These are phyloP conservation scores for Copsychus sechellarum DNA, from an alignment of 2,113 vertebrate species.

Conservation along the genomic window DNA sequence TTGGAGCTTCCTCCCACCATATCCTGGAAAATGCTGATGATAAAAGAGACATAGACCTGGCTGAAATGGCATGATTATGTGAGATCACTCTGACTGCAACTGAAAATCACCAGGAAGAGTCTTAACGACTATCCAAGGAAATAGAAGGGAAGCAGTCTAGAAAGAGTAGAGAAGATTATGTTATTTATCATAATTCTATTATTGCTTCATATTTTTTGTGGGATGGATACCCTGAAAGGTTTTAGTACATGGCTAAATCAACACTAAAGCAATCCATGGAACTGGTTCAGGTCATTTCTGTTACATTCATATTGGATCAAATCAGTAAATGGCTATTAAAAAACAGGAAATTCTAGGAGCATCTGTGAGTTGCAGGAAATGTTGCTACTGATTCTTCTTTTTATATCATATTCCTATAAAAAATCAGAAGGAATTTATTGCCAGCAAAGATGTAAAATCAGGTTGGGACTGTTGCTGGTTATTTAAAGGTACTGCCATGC, in stretches of 20 bases:
- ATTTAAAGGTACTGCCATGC: slow-evolving; percentile 55
- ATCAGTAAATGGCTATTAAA: not conserved
- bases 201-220: not conserved
- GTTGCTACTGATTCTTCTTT: slow-evolving; percentile 43
- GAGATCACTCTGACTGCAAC: not conserved
- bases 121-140: not conserved
- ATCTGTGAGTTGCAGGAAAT: slow-evolving; percentile 34
- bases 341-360: slow-evolving; percentile 10
- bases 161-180: not conserved
- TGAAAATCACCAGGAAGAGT: not conserved
- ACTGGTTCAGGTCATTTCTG: not conserved
- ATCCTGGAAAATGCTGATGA: not conserved
- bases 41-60: not conserved
- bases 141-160: not conserved
- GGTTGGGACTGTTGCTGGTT: slow-evolving; percentile 51
- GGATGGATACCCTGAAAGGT: not conserved
- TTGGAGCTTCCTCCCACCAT: not conserved
- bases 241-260: not conserved
- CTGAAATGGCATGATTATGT: not conserved
- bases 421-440: slow-evolving; percentile 48
- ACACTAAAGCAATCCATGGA: not conserved
- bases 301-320: not conserved
- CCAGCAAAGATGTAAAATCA: slow-evolving; percentile 58
- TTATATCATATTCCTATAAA: slow-evolving; percentile 48
- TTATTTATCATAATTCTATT: not conserved